These are phyloP conservation scores for Lutraria rhynchaena DNA, from an alignment of 1,140 invertebrate genomes.

Conservation along the genomic window DNA sequence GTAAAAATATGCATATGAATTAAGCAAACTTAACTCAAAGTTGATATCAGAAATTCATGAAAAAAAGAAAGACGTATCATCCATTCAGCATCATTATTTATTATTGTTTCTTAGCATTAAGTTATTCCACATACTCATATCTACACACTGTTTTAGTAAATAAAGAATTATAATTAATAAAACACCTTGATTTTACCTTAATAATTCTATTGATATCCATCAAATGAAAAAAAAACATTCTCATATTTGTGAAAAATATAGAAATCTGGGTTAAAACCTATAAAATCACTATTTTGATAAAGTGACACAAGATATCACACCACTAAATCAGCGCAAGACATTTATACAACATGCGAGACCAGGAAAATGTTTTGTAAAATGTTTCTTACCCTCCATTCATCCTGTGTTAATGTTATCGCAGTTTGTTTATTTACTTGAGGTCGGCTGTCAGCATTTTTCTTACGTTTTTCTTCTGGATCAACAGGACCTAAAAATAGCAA, in stretches of 20 bases:
- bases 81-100: too few species aligned
- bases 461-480: constrained; percentile 7
- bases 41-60: too few species aligned
- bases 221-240: neutral
- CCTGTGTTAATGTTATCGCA: constrained; percentile 19
- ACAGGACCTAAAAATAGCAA: constrained; percentile 2
- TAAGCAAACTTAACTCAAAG: too few species aligned
- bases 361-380: neutral
- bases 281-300: neutral
- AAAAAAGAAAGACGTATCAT: too few species aligned
- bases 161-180: too few species aligned
- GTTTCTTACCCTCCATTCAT: constrained; percentile 31
- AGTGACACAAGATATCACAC: neutral
- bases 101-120: too few species aligned
- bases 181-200: too few species aligned
- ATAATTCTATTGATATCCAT: too few species aligned
- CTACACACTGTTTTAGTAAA: too few species aligned
- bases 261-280: neutral
- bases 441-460: neutral
- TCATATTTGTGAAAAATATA: neutral
- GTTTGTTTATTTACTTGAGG: constrained; percentile 27
- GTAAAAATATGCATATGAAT: too few species aligned
- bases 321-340: neutral
- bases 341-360: neutral
- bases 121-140: too few species aligned